A percentile compares a stretch with the other conserved stretches of the same genome.
Evolutionary conservation across 2,797 vertebrate genomes (phyloP).

Genomic region (Thamnophis elegans): DNA sequence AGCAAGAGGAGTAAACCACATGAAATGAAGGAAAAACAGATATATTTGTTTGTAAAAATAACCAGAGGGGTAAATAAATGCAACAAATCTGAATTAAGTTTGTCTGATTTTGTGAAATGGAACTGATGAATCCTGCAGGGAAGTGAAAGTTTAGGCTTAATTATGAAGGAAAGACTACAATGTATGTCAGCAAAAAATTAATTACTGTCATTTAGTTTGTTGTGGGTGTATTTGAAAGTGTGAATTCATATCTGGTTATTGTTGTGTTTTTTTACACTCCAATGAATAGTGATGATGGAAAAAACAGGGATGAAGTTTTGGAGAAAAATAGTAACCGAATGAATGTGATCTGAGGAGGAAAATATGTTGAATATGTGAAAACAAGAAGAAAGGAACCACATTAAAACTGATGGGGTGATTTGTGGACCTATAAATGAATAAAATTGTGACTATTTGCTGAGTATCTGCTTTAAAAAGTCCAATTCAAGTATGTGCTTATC

Average conservation of each 20-base stretch:
- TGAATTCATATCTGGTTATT: not conserved
- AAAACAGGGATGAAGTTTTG: not conserved
- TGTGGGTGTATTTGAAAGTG: not conserved
- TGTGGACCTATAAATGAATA: not conserved
- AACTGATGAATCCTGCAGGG: not conserved
- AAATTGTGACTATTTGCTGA: not conserved
- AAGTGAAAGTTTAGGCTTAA: not conserved
- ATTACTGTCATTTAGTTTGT: not conserved
- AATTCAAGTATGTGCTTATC: not conserved
- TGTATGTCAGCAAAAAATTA: not conserved
- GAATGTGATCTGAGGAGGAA: not conserved
- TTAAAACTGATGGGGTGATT: not conserved
- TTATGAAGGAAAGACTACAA: not conserved
- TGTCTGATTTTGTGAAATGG: not conserved
- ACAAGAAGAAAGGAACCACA: not conserved
- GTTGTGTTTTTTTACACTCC: not conserved
- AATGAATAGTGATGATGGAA: not conserved
- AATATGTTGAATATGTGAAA: not conserved
- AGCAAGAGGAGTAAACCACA: not conserved
- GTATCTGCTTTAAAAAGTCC: not conserved
- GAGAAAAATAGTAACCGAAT: not conserved
- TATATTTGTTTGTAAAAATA: not conserved
- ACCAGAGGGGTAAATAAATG: not conserved
- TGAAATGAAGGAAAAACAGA: not conserved
- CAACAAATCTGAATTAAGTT: not conserved